Evolutionary conservation across 2,888 invertebrate species (phyloP).

Genomic region (Thyatira batis): DNA sequence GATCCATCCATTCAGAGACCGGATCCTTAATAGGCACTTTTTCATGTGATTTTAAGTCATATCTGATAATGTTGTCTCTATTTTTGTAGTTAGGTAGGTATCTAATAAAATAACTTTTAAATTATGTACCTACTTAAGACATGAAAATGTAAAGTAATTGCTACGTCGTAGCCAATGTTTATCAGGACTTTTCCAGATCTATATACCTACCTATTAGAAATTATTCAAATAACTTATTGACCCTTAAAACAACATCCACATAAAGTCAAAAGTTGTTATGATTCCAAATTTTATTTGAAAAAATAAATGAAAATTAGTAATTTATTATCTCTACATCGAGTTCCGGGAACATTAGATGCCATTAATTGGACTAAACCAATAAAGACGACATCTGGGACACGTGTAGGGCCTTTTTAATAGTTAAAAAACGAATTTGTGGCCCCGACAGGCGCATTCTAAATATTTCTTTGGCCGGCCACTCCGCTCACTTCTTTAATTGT

Average conservation of each 20-base stretch:
- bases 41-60: constrained; percentile 11
- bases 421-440: constrained; percentile 42
- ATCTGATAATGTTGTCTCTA: no score
- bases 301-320: constrained; percentile 62
- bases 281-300: constrained; percentile 30
- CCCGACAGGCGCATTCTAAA: constrained; percentile 66
- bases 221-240: background rate
- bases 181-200: no score
- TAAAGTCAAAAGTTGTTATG: constrained; percentile 5
- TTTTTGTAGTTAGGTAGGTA: background rate
- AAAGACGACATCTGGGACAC: constrained; percentile 77
- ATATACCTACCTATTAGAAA: no score
- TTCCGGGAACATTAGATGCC: constrained; percentile 70
- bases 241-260: background rate
- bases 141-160: no score
- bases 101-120: background rate
- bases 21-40: constrained; percentile 18
- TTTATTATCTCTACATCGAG: constrained; percentile 54
- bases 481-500: constrained; percentile 73
- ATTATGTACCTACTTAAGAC: no score
- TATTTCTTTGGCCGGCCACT: constrained; percentile 70
- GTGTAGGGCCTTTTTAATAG: constrained; percentile 58
- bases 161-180: no score
- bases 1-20: constrained; percentile 8
- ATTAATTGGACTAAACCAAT: constrained; percentile 80